phyloP scores from a whole-genome alignment of 2,113 vertebrate species.

The Formicarius rufipectus region DNA sequence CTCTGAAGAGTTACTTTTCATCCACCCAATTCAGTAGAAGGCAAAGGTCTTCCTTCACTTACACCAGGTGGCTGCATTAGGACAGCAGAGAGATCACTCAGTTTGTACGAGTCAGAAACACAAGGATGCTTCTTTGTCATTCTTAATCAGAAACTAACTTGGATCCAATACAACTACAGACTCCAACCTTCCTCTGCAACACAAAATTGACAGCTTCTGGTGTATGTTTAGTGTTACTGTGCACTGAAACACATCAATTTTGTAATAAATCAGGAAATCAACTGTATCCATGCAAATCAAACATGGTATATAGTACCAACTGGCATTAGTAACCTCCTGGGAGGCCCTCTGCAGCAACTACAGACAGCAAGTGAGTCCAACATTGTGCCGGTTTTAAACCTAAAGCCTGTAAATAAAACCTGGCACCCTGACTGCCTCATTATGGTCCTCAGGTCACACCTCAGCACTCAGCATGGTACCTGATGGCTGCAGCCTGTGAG shows the following conservation, averaged over 20 bases:
- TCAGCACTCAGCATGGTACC: not conserved
- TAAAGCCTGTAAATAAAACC: not conserved
- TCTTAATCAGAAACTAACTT: not conserved
- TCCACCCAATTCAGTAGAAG: no score
- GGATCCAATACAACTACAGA: not conserved
- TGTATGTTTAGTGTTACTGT: no score
- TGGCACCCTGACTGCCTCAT: not conserved
- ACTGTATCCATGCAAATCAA: rapidly evolving
- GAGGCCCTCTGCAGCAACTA: not conserved
- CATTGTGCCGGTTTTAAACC: not conserved
- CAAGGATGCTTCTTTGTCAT: rapidly evolving
- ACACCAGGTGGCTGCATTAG: rapidly evolving
- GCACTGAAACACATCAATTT: not conserved
- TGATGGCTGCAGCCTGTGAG: not conserved
- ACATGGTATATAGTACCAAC: rapidly evolving
- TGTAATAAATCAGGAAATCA: not conserved
- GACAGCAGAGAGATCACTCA: not conserved
- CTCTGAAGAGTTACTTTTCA: not conserved
- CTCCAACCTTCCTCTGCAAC: not conserved
- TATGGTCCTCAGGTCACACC: not conserved
- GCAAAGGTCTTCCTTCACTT: not conserved
- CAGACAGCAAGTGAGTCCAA: not conserved
- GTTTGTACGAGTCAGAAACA: not conserved
- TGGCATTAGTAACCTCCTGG: no score
- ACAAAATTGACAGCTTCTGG: not conserved